Evolutionary conservation across 2,888 invertebrate genomes (phyloP).

Genomic region (Eledona agricola): DNA sequence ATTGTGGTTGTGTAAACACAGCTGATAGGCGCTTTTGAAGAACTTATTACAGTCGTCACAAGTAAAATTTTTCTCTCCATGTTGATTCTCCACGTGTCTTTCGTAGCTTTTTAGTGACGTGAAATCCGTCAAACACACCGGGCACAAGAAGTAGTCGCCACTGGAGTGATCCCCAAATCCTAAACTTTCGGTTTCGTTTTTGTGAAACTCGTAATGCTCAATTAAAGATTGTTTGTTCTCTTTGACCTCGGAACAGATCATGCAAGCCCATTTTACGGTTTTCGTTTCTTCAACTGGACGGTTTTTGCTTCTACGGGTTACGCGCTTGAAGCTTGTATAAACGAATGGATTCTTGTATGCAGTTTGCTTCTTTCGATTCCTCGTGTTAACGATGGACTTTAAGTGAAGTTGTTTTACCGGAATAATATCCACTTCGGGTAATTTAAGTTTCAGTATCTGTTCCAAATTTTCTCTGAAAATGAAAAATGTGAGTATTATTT

Average conservation of each 20-base stretch:
- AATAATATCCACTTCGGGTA: conserved; percentile 32
- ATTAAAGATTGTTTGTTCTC: conserved; percentile 35
- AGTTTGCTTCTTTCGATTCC: conserved; percentile 30
- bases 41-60: conserved; percentile 53
- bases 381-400: conserved; percentile 5
- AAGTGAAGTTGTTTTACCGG: conserved; percentile 19
- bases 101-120: conserved; percentile 50
- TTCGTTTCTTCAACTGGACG: conserved; percentile 25
- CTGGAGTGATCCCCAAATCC: conserved; percentile 32
- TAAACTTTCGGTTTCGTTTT: conserved; percentile 40
- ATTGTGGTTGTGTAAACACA: conserved; percentile 52
- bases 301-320: conserved; percentile 19
- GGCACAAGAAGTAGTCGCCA: conserved; percentile 45
- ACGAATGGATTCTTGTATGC: conserved; percentile 24
- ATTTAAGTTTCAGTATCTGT: conserved; percentile 26
- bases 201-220: conserved; percentile 41
- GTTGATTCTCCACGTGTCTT: conserved; percentile 52
- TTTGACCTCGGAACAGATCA: conserved; percentile 36
- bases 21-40: conserved; percentile 56
- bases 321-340: conserved; percentile 15
- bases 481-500: no score
- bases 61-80: conserved; percentile 59
- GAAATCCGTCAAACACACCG: conserved; percentile 48
- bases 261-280: conserved; percentile 45
- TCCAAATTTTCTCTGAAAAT: conserved; percentile 26